A percentile compares a stretch with the other conserved stretches of the same genome.
phyloP scores from a whole-genome alignment of 2,888 invertebrate genomes.

The Tetanocera ferruginea region DNA sequence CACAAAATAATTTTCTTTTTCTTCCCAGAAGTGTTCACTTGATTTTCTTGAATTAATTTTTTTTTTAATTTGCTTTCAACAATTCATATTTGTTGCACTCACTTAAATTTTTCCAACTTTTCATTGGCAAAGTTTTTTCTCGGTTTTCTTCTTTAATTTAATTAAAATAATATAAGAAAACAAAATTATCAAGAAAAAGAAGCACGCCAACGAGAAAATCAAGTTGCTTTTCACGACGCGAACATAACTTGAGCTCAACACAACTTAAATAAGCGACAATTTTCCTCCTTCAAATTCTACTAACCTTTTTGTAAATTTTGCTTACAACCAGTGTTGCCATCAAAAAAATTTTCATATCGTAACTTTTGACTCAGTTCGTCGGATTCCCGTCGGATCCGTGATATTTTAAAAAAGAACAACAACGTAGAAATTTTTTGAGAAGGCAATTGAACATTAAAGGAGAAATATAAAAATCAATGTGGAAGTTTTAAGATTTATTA shows the following conservation, averaged over 20 bases:
- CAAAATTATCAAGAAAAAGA: slow-evolving; percentile 8
- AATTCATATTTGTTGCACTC: background rate
- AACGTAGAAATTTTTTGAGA: too few relatives aligned
- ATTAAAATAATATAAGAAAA: slow-evolving; percentile 25
- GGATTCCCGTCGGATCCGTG: too few relatives aligned
- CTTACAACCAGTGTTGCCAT: too few relatives aligned
- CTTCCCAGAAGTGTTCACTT: background rate
- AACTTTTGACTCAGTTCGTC: too few relatives aligned
- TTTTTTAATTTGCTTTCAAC: background rate
- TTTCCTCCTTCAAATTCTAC: slow-evolving; percentile 17
- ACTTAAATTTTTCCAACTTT: slow-evolving; percentile 1
- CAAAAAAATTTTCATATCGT: too few relatives aligned
- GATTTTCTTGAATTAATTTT: background rate
- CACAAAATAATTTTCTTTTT: slow-evolving; percentile 9
- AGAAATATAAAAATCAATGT: too few relatives aligned
- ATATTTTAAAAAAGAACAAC: too few relatives aligned
- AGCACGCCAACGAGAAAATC: slow-evolving; percentile 15
- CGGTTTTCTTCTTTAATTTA: slow-evolving; percentile 7
- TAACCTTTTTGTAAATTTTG: background rate
- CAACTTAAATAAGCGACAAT: background rate
- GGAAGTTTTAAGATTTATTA: too few relatives aligned
- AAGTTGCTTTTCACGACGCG: slow-evolving; percentile 23
- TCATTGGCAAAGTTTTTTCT: slow-evolving; percentile 13
- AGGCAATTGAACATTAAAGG: too few relatives aligned
- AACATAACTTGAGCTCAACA: slow-evolving; percentile 12